Percentiles rank a stretch among this genome's conserved stretches.
phyloP scores from a whole-genome alignment of 2,797 vertebrate genomes.

The Bovichtus variegatus region DNA sequence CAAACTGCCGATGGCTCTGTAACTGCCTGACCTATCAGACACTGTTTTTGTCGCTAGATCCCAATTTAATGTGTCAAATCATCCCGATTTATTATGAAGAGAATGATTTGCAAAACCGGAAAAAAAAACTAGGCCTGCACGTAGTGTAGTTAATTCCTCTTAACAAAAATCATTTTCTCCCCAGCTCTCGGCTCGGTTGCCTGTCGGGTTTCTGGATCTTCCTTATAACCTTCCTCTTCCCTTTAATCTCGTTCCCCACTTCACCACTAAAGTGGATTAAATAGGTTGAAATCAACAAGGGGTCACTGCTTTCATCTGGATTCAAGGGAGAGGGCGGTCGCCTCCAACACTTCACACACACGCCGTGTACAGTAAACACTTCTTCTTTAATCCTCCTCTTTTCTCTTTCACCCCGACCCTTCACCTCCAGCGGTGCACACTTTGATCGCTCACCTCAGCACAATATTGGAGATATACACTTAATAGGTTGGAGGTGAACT shows the following conservation, averaged over 20 bases:
- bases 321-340: not conserved
- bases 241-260: conserved; percentile 21
- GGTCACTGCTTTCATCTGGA: conserved; percentile 17
- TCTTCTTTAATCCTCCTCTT: not conserved
- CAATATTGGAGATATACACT: conserved; percentile 5
- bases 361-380: conserved; percentile 4
- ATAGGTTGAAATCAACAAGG: conserved; percentile 13
- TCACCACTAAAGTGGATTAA: conserved; percentile 10
- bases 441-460: conserved; percentile 17
- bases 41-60: not conserved
- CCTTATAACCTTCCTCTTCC: not conserved
- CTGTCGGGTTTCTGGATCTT: not conserved
- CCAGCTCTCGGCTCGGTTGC: not conserved
- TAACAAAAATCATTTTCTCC: not conserved
- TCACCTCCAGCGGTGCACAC: not conserved
- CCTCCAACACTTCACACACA: not conserved
- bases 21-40: not conserved
- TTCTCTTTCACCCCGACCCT: not conserved
- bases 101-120: not conserved
- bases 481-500: not conserved
- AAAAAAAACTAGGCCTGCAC: not conserved
- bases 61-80: no score
- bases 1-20: no score
- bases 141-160: not conserved
- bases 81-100: not conserved